Conservation (phyloP, 2,888 invertebrate genomes). For the Drosophila suboccidentalis region DNA sequence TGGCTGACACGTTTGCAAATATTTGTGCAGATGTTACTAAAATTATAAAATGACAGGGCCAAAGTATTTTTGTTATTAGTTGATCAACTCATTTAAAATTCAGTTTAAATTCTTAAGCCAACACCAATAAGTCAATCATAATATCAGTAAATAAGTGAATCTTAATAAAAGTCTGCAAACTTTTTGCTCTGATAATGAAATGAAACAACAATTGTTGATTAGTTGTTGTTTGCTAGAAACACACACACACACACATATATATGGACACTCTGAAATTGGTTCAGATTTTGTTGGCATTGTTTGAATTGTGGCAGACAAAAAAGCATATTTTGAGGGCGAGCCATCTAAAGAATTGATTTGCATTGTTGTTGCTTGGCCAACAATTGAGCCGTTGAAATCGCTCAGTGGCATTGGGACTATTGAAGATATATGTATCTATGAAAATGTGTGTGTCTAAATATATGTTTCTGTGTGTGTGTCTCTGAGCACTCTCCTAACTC, state of each 20-base stretch:
- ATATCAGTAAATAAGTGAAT: slow-evolving; percentile 48
- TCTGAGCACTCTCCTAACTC: slow-evolving; percentile 26
- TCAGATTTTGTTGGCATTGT: slow-evolving; percentile 54
- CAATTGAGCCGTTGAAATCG: slow-evolving; percentile 66
- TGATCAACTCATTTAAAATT: slow-evolving; percentile 29
- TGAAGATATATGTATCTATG: slow-evolving; percentile 8
- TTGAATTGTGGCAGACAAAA: slow-evolving; percentile 39
- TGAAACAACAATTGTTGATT: slow-evolving; percentile 65
- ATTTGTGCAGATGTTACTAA: slow-evolving; percentile 62
- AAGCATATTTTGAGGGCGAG: slow-evolving; percentile 57
- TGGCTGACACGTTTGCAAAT: slow-evolving; percentile 67
- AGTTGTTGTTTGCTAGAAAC: slow-evolving; percentile 10
- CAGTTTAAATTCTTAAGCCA: slow-evolving; percentile 38
- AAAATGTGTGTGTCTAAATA: not conserved
- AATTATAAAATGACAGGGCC: slow-evolving; percentile 48
- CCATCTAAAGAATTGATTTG: slow-evolving; percentile 67
- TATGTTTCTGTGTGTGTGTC: slow-evolving; percentile 3
- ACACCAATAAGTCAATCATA: slow-evolving; percentile 32
- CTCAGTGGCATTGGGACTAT: slow-evolving; percentile 41
- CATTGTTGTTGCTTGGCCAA: slow-evolving; percentile 67
- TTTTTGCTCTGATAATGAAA: slow-evolving; percentile 66
- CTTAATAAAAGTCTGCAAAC: slow-evolving; percentile 71
- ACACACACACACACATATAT: too few relatives aligned
- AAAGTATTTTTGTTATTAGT: slow-evolving; percentile 25
- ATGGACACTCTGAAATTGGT: slow-evolving; percentile 51